A percentile compares a stretch with the other conserved stretches of the same genome.
phyloP scores from a whole-genome alignment of 2,113 vertebrate species.

The Narcine bancroftii region DNA sequence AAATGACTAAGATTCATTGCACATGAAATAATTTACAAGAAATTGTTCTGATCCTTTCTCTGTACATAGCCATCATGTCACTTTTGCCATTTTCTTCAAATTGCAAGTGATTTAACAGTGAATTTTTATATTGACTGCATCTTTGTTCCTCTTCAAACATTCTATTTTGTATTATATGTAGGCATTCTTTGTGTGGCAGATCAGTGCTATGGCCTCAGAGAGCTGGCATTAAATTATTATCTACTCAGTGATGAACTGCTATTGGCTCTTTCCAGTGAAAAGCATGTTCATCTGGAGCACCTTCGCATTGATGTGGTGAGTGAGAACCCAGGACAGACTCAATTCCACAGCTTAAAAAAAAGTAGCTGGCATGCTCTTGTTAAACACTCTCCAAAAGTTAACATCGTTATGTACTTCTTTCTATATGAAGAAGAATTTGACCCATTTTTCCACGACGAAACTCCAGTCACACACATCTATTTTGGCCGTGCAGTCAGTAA shows the following conservation, averaged over 20 bases:
- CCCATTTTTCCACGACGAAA: constrained; percentile 63
- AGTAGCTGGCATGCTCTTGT: constrained; percentile 64
- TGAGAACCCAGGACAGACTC: constrained; percentile 56
- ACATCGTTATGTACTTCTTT: constrained; percentile 67
- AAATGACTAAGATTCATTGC: background rate
- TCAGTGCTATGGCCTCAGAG: constrained; percentile 63
- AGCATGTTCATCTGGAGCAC: constrained; percentile 61
- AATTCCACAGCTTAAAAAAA: constrained; percentile 61
- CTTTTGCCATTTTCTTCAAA: background rate
- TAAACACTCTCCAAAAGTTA: constrained; percentile 62
- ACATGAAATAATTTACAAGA: background rate
- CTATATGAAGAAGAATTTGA: constrained; percentile 62
- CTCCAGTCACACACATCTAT: constrained; percentile 62
- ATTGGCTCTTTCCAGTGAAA: constrained; percentile 61
- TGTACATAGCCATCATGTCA: background rate
- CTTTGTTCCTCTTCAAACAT: background rate
- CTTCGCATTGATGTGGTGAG: constrained; percentile 63
- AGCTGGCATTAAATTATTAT: constrained; percentile 65
- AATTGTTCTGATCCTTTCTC: background rate
- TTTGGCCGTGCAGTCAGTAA: constrained; percentile 62
- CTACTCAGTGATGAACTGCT: constrained; percentile 61
- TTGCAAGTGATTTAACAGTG: background rate
- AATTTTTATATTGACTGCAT: background rate
- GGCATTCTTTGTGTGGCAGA: constrained; percentile 68
- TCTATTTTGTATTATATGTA: constrained; percentile 41